Base-by-base conservation (phyloP, 2,888 invertebrate genomes). In the Dolichomitus sp. region DNA sequence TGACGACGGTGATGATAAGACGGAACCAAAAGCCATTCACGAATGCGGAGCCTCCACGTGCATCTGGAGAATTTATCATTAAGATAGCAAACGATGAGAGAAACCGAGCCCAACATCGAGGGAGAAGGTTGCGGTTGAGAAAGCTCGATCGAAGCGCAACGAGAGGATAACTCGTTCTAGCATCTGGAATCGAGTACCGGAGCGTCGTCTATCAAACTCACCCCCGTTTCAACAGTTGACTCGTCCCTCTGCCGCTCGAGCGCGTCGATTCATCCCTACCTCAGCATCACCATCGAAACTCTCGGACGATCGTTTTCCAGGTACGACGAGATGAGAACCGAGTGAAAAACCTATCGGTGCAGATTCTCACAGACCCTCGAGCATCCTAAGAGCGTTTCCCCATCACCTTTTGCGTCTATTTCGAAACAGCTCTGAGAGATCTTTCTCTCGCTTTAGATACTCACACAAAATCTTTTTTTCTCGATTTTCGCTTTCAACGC, bases 121-220 rank as follows among this genome's bases (percentile, higher is more conserved):
- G 17, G 48, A 9, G 48, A 30, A 45, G 19, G 30, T 48, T 59
- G 59, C 9, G 54, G 37, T 14, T 37, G 45, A 37, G 70, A 54
- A 54, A 54, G 59, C 19, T 23, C 12, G 61, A 50, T 72, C 72
- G 72, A 50, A 37, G 48, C 48, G 19, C 73, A 33, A 61, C 61
- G 37, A 9, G 33, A 14, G 48, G 37, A 61, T 73, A 73, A 61
- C 73, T 37, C 50, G 23, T 30, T 45, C 70, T 59, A 69, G 75
- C 79, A 80, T 69, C 82, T 82, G 82, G 74, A 75, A 57, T 80
- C 69, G 74, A 82, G 79, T 59, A 54, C 48, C 40, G 30, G 42
- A 52, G 52, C 69, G 45, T 78, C 74, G 69, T 82, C 79, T 57
- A 80, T 82, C 82, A 82, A 79, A 19, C 73, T 66, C 72, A 42